Base-by-base conservation (phyloP, 1,140 invertebrate genomes). In the Aricia agestis region DNA sequence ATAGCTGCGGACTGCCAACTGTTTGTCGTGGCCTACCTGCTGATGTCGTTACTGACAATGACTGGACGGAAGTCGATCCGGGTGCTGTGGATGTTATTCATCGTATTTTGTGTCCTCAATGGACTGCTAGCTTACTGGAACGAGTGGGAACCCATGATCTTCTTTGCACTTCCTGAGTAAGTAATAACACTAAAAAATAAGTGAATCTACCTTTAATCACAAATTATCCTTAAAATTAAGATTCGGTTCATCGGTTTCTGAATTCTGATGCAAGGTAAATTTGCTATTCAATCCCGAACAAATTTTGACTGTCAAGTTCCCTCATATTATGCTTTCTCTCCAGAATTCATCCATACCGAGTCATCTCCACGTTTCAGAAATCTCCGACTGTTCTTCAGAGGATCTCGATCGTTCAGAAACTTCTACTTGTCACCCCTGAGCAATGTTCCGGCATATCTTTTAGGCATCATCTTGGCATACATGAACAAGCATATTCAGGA, bases 1-100 rank as follows among this genome's bases (percentile, higher is more conserved):
- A 6, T 84, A 31, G 80, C 82, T 4, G 80, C 78, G 6, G 83
- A 85, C 67, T 76, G 81, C 74, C 83, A 85, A 66, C 65, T 85
- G 61, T 78, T 76, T 65, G 25, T 80, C 7, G 15, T 78, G 25
- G 76, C 75, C 0, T 36, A 72, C 1, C 19, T 69, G 5, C 19
- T 85, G 63, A 78, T 69, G 17, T 70, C 82, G 18, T 71, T 71
- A 61, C 67, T 85, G 58, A 15, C 66, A 6, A 70, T 72, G 65
- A 72, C 72, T 19, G 70, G 69, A 52, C 72, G 66, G 45, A 58
- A 71, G 1, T 74, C 75, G 3, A 18, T 83, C 0, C 74, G 70
- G 1, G 41, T 78, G 1, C 70, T 84, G 31, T 32, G 70, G 5
- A 13, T 69, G 1, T 65, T 78, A 5, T 77, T 80, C 58, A 9